Conservation (phyloP, 2,888 invertebrate genomes). For the Tenthredo livida region DNA sequence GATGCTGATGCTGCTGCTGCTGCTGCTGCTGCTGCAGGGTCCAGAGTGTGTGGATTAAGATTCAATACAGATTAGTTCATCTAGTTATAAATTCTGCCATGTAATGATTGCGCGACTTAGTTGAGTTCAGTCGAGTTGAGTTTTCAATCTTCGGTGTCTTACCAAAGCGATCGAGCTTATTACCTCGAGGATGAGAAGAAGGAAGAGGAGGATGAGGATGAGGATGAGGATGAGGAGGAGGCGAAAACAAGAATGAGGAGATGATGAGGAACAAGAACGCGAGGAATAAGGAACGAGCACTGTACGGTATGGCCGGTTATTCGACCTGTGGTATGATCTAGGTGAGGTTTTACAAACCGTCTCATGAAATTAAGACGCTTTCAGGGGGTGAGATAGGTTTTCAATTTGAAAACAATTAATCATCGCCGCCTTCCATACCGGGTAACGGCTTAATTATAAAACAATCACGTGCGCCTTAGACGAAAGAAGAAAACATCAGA, state of each 20-base stretch:
- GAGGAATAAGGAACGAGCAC: neutral
- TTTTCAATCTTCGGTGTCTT: conserved; percentile 35
- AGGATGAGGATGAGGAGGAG: conserved; percentile 47
- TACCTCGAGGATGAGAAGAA: neutral
- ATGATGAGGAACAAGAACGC: conserved; percentile 25
- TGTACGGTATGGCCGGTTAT: neutral
- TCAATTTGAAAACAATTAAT: conserved; percentile 77
- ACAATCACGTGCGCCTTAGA: conserved; percentile 73
- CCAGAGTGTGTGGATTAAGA: conserved; percentile 38
- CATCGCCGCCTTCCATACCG: conserved; percentile 62
- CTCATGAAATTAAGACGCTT: conserved; percentile 69
- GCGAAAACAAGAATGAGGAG: conserved; percentile 42
- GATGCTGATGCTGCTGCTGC: no score
- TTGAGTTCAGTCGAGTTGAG: neutral
- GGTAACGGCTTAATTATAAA: conserved; percentile 77
- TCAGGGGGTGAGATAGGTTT: conserved; percentile 68
- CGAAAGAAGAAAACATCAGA: conserved; percentile 43
- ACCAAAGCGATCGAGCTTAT: conserved; percentile 52
- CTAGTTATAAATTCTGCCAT: conserved; percentile 49
- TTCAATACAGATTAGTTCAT: conserved; percentile 48
- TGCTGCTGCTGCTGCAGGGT: no score
- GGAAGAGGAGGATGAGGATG: conserved; percentile 38
- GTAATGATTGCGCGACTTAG: conserved; percentile 28
- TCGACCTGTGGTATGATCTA: conserved; percentile 13
- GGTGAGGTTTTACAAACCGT: conserved; percentile 37